A percentile compares a stretch with the other conserved stretches of the same genome.
Conservation (phyloP, 2,113 vertebrate species). For the Elachura formosa region DNA sequence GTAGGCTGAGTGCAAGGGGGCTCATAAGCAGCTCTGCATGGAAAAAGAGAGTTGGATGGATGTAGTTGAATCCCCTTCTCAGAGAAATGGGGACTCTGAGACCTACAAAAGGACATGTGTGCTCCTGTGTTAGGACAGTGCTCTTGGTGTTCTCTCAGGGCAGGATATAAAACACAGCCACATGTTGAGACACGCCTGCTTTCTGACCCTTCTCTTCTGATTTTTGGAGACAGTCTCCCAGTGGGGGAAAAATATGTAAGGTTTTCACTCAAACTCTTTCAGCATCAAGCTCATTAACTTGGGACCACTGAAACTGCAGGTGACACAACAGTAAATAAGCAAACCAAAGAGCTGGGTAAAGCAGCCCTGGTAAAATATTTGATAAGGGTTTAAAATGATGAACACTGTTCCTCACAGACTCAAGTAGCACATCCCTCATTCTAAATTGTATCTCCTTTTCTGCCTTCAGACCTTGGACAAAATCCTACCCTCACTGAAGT, state of each 20-base stretch:
- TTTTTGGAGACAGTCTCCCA: not conserved
- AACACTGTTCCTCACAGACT: not conserved
- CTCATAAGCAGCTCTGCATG: not conserved
- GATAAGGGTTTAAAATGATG: not conserved
- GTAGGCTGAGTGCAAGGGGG: not conserved
- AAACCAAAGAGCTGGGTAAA: not conserved
- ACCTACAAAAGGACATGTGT: not conserved
- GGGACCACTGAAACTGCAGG: not conserved
- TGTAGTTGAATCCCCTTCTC: not conserved
- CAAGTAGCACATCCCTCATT: not conserved
- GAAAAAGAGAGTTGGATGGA: not conserved
- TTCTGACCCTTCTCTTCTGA: not conserved
- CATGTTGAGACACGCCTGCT: not conserved
- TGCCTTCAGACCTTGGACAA: not conserved
- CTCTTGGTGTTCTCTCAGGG: not conserved
- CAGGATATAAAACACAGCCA: not conserved
- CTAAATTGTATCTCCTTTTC: not conserved
- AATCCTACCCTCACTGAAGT: not conserved
- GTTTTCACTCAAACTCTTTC: not conserved
- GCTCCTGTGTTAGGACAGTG: not conserved
- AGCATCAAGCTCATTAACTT: not conserved
- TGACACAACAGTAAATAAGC: not conserved
- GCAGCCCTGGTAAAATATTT: not conserved
- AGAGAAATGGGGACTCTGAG: not conserved
- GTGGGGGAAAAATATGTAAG: not conserved